These are phyloP conservation scores for Smutsia gigantea DNA, from an alignment of 2,797 vertebrate genomes.

Conservation along the genomic window DNA sequence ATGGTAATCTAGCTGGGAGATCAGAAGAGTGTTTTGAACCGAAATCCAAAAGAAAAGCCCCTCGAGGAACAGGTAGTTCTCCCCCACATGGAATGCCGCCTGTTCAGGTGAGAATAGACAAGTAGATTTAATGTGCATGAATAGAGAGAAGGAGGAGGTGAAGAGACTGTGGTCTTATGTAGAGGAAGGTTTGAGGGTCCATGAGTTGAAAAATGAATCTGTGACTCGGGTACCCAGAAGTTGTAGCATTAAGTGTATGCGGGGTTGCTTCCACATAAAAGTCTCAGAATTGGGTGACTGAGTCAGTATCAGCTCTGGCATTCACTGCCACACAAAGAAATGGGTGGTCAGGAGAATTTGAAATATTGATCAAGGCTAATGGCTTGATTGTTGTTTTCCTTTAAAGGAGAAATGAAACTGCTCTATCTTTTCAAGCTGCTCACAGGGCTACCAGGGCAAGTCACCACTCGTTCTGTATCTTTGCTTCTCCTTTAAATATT, in stretches of 20 bases:
- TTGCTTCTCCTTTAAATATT: neutral
- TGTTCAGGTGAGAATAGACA: neutral
- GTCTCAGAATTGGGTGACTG: neutral
- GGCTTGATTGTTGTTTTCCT: neutral
- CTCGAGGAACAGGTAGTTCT: neutral
- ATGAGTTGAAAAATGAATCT: neutral
- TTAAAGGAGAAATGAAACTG: neutral
- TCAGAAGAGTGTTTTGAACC: neutral
- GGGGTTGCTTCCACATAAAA: neutral
- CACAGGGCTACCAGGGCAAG: rapidly evolving
- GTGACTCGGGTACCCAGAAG: neutral
- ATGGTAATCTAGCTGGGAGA: neutral
- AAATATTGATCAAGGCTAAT: neutral
- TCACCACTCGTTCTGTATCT: neutral
- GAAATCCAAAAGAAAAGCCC: neutral
- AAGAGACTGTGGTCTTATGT: neutral
- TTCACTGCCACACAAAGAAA: neutral
- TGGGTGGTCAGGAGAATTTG: neutral
- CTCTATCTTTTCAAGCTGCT: neutral
- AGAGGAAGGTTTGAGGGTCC: neutral
- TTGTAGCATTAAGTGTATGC: neutral
- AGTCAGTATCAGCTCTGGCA: neutral
- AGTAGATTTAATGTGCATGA: neutral
- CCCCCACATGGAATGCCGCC: too few species aligned
- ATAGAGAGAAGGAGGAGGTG: neutral